These are phyloP conservation scores for Sphaerophoria rueppellii DNA, from an alignment of 2,888 invertebrate genomes.

Conservation along the genomic window DNA sequence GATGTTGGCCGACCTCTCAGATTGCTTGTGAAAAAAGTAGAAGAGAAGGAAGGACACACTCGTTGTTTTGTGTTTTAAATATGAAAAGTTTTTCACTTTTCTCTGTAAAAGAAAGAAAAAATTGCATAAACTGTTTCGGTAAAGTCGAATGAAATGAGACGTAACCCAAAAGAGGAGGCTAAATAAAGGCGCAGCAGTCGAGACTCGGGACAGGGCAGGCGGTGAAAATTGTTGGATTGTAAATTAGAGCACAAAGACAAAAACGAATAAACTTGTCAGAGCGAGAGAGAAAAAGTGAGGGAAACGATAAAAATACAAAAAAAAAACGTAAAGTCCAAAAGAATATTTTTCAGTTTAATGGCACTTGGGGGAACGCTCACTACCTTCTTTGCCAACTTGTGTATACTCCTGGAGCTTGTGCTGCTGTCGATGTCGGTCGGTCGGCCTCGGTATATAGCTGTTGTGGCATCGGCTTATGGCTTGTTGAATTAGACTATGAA, in stretches of 20 bases:
- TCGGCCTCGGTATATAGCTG: background rate
- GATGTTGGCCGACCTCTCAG: too few species aligned
- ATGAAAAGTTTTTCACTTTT: conserved; percentile 72
- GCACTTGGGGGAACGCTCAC: conserved; percentile 59
- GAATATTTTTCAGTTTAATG: conserved; percentile 74
- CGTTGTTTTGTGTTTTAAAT: conserved; percentile 68
- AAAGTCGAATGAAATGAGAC: conserved; percentile 67
- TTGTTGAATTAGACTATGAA: conserved; percentile 69
- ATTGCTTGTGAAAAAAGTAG: background rate
- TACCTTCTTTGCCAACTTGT: background rate
- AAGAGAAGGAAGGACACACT: conserved; percentile 45
- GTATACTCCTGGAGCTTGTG: background rate
- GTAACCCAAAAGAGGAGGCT: conserved; percentile 58
- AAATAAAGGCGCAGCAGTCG: conserved; percentile 49
- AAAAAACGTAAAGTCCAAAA: conserved; percentile 47
- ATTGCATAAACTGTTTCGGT: conserved; percentile 65
- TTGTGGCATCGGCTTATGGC: conserved; percentile 34
- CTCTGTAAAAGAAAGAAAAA: conserved; percentile 35
- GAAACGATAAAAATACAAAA: conserved; percentile 52
- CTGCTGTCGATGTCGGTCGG: background rate
- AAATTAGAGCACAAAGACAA: conserved; percentile 53
- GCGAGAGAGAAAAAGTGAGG: conserved; percentile 16
- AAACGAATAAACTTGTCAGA: conserved; percentile 37
- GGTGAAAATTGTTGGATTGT: conserved; percentile 36
- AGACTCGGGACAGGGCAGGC: background rate